phyloP scores from a whole-genome alignment of 2,113 vertebrate genomes.

The Hippocampus guttulatus region DNA sequence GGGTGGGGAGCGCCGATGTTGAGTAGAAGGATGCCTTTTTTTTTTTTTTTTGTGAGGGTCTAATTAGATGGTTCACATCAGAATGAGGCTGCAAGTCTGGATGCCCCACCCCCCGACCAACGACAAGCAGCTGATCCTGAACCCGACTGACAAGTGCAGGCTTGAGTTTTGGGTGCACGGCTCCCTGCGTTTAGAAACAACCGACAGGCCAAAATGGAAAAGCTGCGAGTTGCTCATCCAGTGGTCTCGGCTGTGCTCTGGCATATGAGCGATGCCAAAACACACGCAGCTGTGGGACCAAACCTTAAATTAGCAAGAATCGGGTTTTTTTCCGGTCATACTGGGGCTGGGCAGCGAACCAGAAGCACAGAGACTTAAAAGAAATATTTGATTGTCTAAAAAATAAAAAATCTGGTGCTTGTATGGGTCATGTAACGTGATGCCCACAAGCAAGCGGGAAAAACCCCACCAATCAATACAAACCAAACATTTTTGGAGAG shows the following conservation, averaged over 20 bases:
- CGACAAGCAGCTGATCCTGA: slow-evolving; percentile 23
- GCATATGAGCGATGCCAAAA: slow-evolving; percentile 12
- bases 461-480: no score
- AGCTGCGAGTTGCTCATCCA: neutral
- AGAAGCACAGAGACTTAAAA: neutral
- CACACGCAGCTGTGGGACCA: slow-evolving; percentile 11
- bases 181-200: slow-evolving; percentile 18
- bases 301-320: slow-evolving; percentile 39
- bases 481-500: no score
- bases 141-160: slow-evolving; percentile 8
- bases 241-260: neutral
- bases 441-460: no score
- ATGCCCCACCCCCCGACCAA: neutral
- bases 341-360: neutral
- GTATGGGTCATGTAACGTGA: no score
- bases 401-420: neutral
- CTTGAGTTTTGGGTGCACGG: slow-evolving; percentile 11
- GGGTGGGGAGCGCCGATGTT: neutral
- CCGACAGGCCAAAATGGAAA: neutral
- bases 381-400: neutral
- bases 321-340: slow-evolving; percentile 11
- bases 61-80: slow-evolving; percentile 4
- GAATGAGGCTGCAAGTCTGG: neutral
- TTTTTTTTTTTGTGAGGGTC: neutral
- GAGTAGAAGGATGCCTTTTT: neutral